phyloP scores from a whole-genome alignment of 2,113 vertebrate genomes.

The Carassius carassius region DNA sequence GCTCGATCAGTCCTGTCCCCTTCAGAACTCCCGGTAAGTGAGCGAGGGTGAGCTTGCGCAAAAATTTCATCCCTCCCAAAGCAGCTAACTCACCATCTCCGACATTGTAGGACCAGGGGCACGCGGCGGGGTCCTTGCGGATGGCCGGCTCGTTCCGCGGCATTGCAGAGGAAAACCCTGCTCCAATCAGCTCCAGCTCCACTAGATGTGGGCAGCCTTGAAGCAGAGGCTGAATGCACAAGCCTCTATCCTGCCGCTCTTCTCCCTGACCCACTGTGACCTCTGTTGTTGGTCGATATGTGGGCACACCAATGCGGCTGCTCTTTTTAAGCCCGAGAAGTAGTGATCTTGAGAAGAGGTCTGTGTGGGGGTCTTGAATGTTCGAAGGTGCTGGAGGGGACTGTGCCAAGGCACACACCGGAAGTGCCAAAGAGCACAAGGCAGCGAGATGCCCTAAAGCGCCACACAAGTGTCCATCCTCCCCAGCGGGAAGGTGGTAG shows the following conservation, averaged over 20 bases:
- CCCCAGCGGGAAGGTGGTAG: slow-evolving; percentile 80
- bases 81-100: slow-evolving; percentile 86
- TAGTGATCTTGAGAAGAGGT: slow-evolving; percentile 59
- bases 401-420: slow-evolving; percentile 85
- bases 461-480: slow-evolving; percentile 83
- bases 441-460: slow-evolving; percentile 79
- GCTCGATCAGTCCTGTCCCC: slow-evolving; percentile 84
- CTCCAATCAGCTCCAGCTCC: slow-evolving; percentile 88
- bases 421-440: slow-evolving; percentile 85
- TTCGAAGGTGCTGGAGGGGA: slow-evolving; percentile 64
- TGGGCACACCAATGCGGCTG: slow-evolving; percentile 83
- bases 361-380: slow-evolving; percentile 36
- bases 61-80: slow-evolving; percentile 79
- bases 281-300: slow-evolving; percentile 64
- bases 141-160: slow-evolving; percentile 91
- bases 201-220: slow-evolving; percentile 80
- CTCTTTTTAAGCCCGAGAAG: slow-evolving; percentile 83
- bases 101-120: slow-evolving; percentile 81
- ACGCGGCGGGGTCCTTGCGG: slow-evolving; percentile 87
- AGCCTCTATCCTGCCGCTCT: slow-evolving; percentile 69
- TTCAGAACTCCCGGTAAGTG: slow-evolving; percentile 89
- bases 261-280: slow-evolving; percentile 60
- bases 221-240: slow-evolving; percentile 80
- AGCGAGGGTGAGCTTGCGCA: slow-evolving; percentile 87
- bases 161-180: slow-evolving; percentile 90